A percentile compares a stretch with the other conserved stretches of the same genome.
Conservation (phyloP, 2,113 vertebrate species). For the Centrocercus urophasianus region DNA sequence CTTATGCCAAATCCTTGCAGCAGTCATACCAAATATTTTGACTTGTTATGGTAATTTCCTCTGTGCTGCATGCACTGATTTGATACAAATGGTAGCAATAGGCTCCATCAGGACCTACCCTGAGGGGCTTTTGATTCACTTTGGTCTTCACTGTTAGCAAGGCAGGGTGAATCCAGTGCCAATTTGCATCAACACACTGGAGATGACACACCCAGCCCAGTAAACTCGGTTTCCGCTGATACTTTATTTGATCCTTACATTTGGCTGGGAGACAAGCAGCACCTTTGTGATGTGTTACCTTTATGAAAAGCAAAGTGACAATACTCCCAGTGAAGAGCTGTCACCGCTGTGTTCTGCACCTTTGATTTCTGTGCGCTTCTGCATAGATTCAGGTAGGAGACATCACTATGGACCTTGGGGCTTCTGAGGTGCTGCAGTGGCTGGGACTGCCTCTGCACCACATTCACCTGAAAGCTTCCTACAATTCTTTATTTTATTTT, state of each 20-base stretch:
- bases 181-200: not conserved
- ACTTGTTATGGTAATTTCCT: constrained; percentile 41
- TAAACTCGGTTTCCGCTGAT: not conserved
- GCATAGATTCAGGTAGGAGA: not conserved
- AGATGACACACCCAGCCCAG: constrained; percentile 1
- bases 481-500: not conserved
- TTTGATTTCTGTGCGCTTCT: not conserved
- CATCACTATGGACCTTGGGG: fast-evolving
- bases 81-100: constrained; percentile 45
- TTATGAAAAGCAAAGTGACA: not conserved
- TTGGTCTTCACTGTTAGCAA: not conserved
- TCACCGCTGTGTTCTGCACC: not conserved
- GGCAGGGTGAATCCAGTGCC: constrained; percentile 12
- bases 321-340: not conserved
- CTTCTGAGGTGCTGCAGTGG: not conserved
- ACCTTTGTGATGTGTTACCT: not conserved
- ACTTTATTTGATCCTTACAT: constrained; percentile 13
- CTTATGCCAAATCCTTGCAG: constrained; percentile 9
- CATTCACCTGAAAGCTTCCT: not conserved
- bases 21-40: constrained; percentile 67
- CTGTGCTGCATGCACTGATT: constrained; percentile 17
- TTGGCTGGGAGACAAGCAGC: not conserved
- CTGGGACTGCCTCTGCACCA: not conserved
- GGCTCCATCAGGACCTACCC: constrained; percentile 32
- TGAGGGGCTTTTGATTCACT: constrained; percentile 38